A percentile compares a stretch with the other conserved stretches of the same genome.
Evolutionary conservation across 1,140 invertebrate genomes (phyloP).

Genomic region (Drosophila sp.): DNA sequence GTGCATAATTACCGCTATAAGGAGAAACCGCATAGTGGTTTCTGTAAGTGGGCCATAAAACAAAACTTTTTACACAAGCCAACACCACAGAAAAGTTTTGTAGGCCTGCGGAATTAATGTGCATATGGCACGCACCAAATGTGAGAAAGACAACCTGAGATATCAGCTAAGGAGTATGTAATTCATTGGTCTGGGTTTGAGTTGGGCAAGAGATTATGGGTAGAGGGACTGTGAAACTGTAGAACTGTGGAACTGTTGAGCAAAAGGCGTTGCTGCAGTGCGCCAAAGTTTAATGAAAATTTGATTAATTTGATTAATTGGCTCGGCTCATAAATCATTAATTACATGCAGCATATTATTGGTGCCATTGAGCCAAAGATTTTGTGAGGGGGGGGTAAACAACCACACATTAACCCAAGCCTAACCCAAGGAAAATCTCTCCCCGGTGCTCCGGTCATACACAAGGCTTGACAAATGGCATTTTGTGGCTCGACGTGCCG

Average conservation of each 20-base stretch:
- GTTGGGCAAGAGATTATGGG: background rate
- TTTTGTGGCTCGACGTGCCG: slow-evolving; percentile 74
- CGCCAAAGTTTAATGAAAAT: slow-evolving; percentile 77
- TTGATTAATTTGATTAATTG: slow-evolving; percentile 83
- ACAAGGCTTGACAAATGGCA: slow-evolving; percentile 77
- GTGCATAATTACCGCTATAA: slow-evolving; percentile 72
- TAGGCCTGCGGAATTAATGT: slow-evolving; percentile 70
- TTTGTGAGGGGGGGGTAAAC: background rate
- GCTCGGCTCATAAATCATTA: slow-evolving; percentile 72
- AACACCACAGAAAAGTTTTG: slow-evolving; percentile 48
- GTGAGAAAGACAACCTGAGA: slow-evolving; percentile 23
- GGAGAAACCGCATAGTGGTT: slow-evolving; percentile 62
- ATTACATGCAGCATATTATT: slow-evolving; percentile 74
- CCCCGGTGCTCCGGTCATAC: background rate
- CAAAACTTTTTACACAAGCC: slow-evolving; percentile 61
- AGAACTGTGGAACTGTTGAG: too few species aligned
- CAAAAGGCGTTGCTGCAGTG: slow-evolving; percentile 74
- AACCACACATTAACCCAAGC: slow-evolving; percentile 37
- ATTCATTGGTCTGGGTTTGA: background rate
- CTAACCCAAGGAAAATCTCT: slow-evolving; percentile 26
- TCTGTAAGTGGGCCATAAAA: slow-evolving; percentile 73
- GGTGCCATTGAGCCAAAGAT: slow-evolving; percentile 46
- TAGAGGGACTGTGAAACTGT: background rate
- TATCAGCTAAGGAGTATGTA: background rate
- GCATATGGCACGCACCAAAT: slow-evolving; percentile 74